phyloP scores from a whole-genome alignment of 2,113 vertebrate species.

The Crotalus horridus region DNA sequence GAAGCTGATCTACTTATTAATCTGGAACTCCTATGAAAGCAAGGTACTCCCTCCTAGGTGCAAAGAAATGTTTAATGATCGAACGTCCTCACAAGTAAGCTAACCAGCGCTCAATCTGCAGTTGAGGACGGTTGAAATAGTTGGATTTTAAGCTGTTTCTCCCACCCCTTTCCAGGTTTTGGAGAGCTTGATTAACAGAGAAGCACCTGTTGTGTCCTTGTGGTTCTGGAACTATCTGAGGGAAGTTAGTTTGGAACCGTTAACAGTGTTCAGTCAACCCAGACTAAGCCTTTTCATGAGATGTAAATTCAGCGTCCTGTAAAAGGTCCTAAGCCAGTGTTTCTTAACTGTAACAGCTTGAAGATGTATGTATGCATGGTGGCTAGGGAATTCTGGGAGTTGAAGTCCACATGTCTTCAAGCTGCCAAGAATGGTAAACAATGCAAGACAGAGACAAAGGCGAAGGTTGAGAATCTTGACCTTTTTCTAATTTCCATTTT shows the following conservation, averaged over 20 bases:
- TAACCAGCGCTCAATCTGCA: constrained; percentile 3
- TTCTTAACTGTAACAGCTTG: not conserved
- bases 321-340: not conserved
- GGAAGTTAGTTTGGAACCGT: not conserved
- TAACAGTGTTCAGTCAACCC: not conserved
- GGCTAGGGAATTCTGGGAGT: too few relatives aligned
- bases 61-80: constrained; percentile 48
- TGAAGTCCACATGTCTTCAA: not conserved
- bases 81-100: constrained; percentile 47
- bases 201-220: not conserved
- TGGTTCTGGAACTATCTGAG: not conserved
- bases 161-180: not conserved
- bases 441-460: not conserved
- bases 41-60: constrained; percentile 29
- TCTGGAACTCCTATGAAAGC: constrained; percentile 52
- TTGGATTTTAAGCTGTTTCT: not conserved
- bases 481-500: not conserved
- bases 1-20: constrained; percentile 64
- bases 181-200: too few relatives aligned
- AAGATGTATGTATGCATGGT: not conserved
- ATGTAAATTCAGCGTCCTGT: not conserved
- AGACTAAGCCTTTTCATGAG: not conserved
- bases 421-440: not conserved
- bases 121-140: not conserved
- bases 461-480: not conserved